Percentiles rank a stretch among this genome's conserved stretches.
Evolutionary conservation across 64 coral and sea anemone genomes (phyloP).

Genomic region (Dendrophyllia cribrosa): DNA sequence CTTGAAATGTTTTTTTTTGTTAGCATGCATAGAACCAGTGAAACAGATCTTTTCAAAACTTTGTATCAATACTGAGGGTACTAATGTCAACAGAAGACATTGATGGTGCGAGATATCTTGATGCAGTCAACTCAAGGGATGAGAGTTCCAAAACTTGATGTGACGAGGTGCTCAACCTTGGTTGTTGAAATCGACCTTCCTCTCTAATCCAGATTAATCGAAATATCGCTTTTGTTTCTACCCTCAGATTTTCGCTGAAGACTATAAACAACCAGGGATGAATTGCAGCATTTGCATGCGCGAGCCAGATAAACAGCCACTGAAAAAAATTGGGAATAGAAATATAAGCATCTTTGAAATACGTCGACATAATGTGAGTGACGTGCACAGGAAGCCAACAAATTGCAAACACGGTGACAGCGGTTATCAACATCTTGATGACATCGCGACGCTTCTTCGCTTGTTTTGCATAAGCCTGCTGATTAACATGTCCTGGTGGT

Average conservation of each 20-base stretch:
- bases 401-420: constrained; percentile 46
- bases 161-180: constrained; percentile 41
- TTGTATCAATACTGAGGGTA: not conserved
- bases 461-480: constrained; percentile 37
- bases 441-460: constrained; percentile 28
- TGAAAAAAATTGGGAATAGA: not conserved
- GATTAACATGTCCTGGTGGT: constrained; percentile 19
- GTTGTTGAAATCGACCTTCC: constrained; percentile 3
- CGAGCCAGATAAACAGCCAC: constrained; percentile 61
- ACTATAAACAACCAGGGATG: constrained; percentile 74
- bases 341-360: not conserved
- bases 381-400: constrained; percentile 69
- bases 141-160: not conserved
- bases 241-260: constrained; percentile 61
- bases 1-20: too few species aligned
- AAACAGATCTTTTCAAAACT: not conserved
- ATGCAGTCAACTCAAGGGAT: not conserved
- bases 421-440: constrained; percentile 52
- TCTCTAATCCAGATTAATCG: not conserved
- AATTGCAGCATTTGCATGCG: constrained; percentile 75
- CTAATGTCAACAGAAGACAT: not conserved
- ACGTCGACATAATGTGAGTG: constrained; percentile 35
- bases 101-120: not conserved
- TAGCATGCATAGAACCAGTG: too few species aligned
- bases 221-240: constrained; percentile 13